Evolutionary conservation across 2,888 invertebrate species (phyloP), one percentile per base, ranked within the genome.

Genomic region (Synergus laeviventris): DNA sequence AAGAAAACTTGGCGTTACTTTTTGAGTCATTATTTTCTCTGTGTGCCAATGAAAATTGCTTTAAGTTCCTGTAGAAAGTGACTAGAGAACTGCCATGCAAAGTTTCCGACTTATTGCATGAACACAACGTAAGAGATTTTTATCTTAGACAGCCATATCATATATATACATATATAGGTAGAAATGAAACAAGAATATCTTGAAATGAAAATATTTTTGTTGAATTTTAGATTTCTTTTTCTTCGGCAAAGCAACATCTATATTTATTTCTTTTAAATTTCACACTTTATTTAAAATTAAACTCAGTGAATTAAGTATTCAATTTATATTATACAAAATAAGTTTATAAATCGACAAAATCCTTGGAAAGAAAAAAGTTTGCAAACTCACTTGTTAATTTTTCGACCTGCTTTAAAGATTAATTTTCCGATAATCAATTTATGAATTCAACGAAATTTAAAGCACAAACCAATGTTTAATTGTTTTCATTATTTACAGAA

Each of bases 81-180:
- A 49, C 70, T 49, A 12, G 70, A 31, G 49, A n/a, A 49, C 70
- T 70, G 49, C 24, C 45, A 49, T 70, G 49, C 49, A 70, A 49
- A 70, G n/a, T 70, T 66, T 66, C 66, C 66, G 24, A 66, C 66
- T 45, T 70, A 45, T 70, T 70, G 49, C 70, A 70, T 70, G 70
- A 70, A 49, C 49, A 31, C 49, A 49, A 49, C n/a, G 31, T 70
- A 70, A 64, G 62, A 62, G 31, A 31, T 70, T 70, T 49, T 66
- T 70, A 49, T 59, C 59, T 31, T 24, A 24, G 12, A 1, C 59
- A 59, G 11, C 24, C 18, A 59, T 70, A 36, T 70, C 70, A 39
- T 70, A 31, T n/a, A 70, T 31, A 66, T 42, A 7, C 11, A 39
- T 38, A 64, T 16, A 42, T 45, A 66, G 45, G 16, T 31, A n/a